These are phyloP conservation scores for Struthidea cinerea DNA, from an alignment of 2,113 vertebrate genomes.

Conservation along the genomic window DNA sequence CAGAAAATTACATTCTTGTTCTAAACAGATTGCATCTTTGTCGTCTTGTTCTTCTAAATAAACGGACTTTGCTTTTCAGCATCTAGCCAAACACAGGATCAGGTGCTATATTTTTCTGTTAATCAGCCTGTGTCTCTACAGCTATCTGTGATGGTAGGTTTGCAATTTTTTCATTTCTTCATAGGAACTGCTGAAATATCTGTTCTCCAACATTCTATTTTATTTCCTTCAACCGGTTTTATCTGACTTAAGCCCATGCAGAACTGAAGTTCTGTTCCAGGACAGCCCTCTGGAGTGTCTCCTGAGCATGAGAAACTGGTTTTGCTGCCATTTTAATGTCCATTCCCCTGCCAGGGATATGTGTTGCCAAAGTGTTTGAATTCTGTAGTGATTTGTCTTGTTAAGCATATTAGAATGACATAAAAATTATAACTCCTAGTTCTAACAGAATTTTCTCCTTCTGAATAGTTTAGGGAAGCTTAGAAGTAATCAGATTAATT, in stretches of 20 bases:
- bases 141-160: slow-evolving; percentile 15
- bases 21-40: slow-evolving; percentile 51
- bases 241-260: background rate
- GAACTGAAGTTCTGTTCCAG: background rate
- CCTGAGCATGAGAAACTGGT: background rate
- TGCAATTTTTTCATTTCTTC: background rate
- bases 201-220: background rate
- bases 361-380: background rate
- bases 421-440: background rate
- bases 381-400: slow-evolving; percentile 24
- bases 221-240: background rate
- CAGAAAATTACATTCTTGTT: slow-evolving; percentile 54
- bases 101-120: background rate
- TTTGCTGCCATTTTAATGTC: slow-evolving; percentile 18
- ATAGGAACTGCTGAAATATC: background rate
- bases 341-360: background rate
- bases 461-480: background rate
- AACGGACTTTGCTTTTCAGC: slow-evolving; percentile 40
- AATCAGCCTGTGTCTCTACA: slow-evolving; percentile 15
- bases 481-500: background rate
- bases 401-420: background rate
- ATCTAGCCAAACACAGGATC: slow-evolving; percentile 18
- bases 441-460: background rate
- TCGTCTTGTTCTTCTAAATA: slow-evolving; percentile 44
- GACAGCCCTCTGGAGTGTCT: slow-evolving; percentile 18